phyloP scores from a whole-genome alignment of 2,113 vertebrate species.

The Lamprologus lemairii region DNA sequence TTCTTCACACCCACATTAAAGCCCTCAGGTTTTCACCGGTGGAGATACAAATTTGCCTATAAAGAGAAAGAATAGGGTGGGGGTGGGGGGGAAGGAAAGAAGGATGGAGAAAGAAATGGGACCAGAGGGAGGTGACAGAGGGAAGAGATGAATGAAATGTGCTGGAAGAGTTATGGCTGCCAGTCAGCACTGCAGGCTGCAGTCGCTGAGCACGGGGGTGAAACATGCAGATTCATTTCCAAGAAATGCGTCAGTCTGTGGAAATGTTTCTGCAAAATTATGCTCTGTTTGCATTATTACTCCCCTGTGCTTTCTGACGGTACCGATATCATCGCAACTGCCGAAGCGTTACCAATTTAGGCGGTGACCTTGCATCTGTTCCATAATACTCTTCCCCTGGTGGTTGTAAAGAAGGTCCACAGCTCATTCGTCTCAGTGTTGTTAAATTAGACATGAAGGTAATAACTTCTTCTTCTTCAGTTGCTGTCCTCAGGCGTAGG shows the following conservation, averaged over 20 bases:
- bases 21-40: neutral
- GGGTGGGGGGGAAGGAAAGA: neutral
- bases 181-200: slow-evolving; percentile 12
- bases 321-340: neutral
- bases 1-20: neutral
- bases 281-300: neutral
- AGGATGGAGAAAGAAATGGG: neutral
- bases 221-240: neutral
- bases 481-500: neutral
- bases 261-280: neutral
- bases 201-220: neutral
- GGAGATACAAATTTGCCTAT: neutral
- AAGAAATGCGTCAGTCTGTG: neutral
- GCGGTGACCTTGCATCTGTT: slow-evolving; percentile 14
- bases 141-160: slow-evolving; percentile 11
- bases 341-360: neutral
- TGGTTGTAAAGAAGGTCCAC: neutral
- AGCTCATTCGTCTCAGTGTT: slow-evolving; percentile 5
- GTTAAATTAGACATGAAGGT: neutral
- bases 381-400: neutral
- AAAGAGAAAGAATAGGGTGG: neutral
- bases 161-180: slow-evolving; percentile 34
- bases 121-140: neutral
- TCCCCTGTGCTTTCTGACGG: neutral
- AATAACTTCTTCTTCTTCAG: neutral